Evolutionary conservation across 2,797 vertebrate genomes (phyloP), one percentile per base, ranked within the genome.

Genomic region (Sitta carolinensis): DNA sequence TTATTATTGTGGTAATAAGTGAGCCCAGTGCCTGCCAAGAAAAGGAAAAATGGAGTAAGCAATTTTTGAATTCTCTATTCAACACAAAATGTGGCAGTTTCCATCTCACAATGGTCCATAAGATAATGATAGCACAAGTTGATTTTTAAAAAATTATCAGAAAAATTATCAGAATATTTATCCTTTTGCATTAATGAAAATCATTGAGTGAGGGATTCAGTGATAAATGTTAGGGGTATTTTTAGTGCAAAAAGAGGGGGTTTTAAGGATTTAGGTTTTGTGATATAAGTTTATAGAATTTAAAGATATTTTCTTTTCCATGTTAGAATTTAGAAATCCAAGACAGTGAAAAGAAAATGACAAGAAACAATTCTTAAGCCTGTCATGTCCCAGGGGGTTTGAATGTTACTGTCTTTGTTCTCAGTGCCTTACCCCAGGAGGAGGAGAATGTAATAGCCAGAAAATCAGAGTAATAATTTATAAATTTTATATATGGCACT

Each of bases 391-490:
- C 36, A 51, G 27, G 47, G 42, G 15, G 3, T 80, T 93, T 94
- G n/a, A 82, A 66, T 82, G 92, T 93, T 76, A 76, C 19, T 76
- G 30, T 29, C 36, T 48, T 43, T 77, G 13, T 85, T 91, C 79
- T 81, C 72, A 45, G 50, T 66, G 40, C 11, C 13, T 83, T 83
- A 87, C 25, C 45, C 94, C 80, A 92, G 79, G 25, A 70, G 5
- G 3, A 63, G 12, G 13, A 93, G 13, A 27, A 66, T 32, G 43
- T 3, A 5, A 72, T 18, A 87, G 7, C 17, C 50, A 84, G 69
- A 89, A 96, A 94, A 63, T 18, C 67, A 66, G 7, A 90, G 92
- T 29, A 85, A 79, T 84, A 84, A 92, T 51, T 10, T 22, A 21
- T 15, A 72, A 55, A 58, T 84, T 89, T 68, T 54, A 38, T 50